Conservation (phyloP, 2,888 invertebrate species). For the Leucania comma region DNA sequence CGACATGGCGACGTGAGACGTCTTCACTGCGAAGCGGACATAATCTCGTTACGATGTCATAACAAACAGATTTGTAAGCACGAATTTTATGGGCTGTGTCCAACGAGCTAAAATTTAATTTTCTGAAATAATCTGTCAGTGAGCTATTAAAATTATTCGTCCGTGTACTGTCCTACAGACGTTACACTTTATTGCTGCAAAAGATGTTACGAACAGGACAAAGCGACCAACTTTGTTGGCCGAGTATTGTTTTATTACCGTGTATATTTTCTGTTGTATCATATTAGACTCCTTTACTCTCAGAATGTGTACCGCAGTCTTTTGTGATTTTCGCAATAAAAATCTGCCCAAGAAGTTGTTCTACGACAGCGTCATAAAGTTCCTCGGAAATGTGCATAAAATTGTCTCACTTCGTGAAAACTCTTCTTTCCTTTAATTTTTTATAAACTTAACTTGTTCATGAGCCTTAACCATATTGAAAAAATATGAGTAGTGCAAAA, state of each 20-base stretch:
- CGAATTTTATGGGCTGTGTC: slow-evolving; percentile 90
- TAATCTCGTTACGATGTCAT: slow-evolving; percentile 91
- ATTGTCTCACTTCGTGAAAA: slow-evolving; percentile 5
- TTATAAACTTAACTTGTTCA: neutral
- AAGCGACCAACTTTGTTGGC: slow-evolving; percentile 62
- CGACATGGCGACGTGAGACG: slow-evolving; percentile 84
- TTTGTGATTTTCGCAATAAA: slow-evolving; percentile 44
- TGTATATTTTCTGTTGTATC: slow-evolving; percentile 54
- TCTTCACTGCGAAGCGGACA: slow-evolving; percentile 88
- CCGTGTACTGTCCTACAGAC: slow-evolving; percentile 78
- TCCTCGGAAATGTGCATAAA: slow-evolving; percentile 26
- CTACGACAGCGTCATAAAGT: slow-evolving; percentile 39
- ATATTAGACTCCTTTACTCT: slow-evolving; percentile 58
- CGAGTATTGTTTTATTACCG: slow-evolving; percentile 61
- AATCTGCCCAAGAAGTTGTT: slow-evolving; percentile 33
- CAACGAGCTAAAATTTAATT: slow-evolving; percentile 90
- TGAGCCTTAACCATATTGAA: neutral
- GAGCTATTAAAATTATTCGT: slow-evolving; percentile 88
- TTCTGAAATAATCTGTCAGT: slow-evolving; percentile 90
- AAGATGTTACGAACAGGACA: slow-evolving; percentile 68
- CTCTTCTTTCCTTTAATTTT: neutral
- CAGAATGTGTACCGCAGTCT: slow-evolving; percentile 40
- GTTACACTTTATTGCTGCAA: slow-evolving; percentile 77
- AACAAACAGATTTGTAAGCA: slow-evolving; percentile 91
- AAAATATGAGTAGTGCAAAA: slow-evolving; percentile 26